Percentiles rank a stretch among this genome's conserved stretches.
phyloP scores from a whole-genome alignment of 35 echinoderm and acorn worm species.

The Strongylocentrotus purpuratus region DNA sequence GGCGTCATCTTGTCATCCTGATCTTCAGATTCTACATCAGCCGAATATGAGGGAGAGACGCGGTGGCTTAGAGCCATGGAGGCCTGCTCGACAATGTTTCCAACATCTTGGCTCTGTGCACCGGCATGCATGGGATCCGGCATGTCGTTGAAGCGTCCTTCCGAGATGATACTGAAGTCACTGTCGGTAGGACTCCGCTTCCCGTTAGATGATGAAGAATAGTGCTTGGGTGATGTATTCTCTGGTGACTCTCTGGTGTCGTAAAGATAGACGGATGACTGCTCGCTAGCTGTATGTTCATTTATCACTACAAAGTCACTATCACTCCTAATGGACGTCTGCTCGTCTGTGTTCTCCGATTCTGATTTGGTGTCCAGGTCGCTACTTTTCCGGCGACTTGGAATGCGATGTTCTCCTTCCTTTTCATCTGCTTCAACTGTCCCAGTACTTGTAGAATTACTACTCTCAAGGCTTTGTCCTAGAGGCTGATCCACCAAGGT shows the following conservation, averaged over 20 bases:
- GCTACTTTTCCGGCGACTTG: slow-evolving; percentile 35
- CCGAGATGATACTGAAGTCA: slow-evolving; percentile 97
- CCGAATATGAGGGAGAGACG: slow-evolving; percentile 87
- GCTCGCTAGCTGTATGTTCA: slow-evolving; percentile 84
- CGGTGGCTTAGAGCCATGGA: slow-evolving; percentile 66
- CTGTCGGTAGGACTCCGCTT: slow-evolving; percentile 96
- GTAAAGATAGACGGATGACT: slow-evolving; percentile 76
- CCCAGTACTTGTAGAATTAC: slow-evolving; percentile 44
- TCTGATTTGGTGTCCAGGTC: slow-evolving; percentile 69
- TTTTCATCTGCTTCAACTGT: slow-evolving; percentile 37
- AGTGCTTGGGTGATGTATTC: slow-evolving; percentile 89
- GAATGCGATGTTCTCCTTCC: background rate
- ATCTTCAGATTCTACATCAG: slow-evolving; percentile 95
- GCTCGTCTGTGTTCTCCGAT: slow-evolving; percentile 64
- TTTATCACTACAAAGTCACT: slow-evolving; percentile 99
- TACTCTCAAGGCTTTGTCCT: background rate
- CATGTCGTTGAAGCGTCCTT: slow-evolving; percentile 87
- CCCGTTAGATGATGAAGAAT: slow-evolving; percentile 87
- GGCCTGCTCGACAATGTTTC: slow-evolving; percentile 62
- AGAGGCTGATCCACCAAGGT: background rate
- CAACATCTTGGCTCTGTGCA: slow-evolving; percentile 62
- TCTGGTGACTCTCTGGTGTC: slow-evolving; percentile 86
- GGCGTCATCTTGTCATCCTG: slow-evolving; percentile 79
- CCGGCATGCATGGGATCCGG: slow-evolving; percentile 62
- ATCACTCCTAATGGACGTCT: slow-evolving; percentile 80